Evolutionary conservation across 2,797 vertebrate genomes (phyloP).

Genomic region (Rachycentron canadum): DNA sequence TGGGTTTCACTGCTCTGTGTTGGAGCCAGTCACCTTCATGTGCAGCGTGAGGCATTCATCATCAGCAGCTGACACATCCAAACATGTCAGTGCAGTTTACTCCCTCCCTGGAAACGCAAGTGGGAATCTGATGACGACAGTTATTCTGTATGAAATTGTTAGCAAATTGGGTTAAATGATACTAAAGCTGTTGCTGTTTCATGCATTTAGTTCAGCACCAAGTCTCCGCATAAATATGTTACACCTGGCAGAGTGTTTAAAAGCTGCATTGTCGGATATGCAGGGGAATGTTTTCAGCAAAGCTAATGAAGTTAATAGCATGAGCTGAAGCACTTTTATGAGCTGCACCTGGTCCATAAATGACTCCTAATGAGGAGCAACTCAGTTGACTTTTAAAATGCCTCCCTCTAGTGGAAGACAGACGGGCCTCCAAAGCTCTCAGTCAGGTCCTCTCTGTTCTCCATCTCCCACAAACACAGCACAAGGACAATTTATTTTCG

Average conservation of each 20-base stretch:
- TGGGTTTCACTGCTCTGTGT: slow-evolving; percentile 46
- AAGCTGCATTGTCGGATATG: slow-evolving; percentile 42
- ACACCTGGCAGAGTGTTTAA: slow-evolving; percentile 11
- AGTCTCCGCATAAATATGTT: slow-evolving; percentile 21
- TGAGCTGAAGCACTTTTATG: slow-evolving; percentile 57
- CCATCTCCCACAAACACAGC: background rate
- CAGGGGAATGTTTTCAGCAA: slow-evolving; percentile 50
- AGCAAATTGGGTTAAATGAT: slow-evolving; percentile 29
- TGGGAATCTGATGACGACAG: background rate
- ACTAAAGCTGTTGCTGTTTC: slow-evolving; percentile 10
- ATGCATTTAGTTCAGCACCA: slow-evolving; percentile 3
- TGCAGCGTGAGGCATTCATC: slow-evolving; percentile 52
- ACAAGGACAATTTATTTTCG: background rate
- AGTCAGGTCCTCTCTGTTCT: background rate
- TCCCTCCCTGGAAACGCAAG: slow-evolving; percentile 3
- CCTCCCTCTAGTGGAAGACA: slow-evolving; percentile 81
- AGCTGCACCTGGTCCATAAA: slow-evolving; percentile 70
- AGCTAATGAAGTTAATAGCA: slow-evolving; percentile 64
- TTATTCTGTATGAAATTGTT: background rate
- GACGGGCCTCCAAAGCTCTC: background rate
- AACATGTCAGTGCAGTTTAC: slow-evolving; percentile 29
- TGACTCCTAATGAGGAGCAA: slow-evolving; percentile 54
- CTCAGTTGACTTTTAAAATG: slow-evolving; percentile 77
- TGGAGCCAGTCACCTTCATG: slow-evolving; percentile 67
- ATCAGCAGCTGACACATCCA: slow-evolving; percentile 45